phyloP scores from a whole-genome alignment of 2,888 invertebrate species.

The Autographa gamma region DNA sequence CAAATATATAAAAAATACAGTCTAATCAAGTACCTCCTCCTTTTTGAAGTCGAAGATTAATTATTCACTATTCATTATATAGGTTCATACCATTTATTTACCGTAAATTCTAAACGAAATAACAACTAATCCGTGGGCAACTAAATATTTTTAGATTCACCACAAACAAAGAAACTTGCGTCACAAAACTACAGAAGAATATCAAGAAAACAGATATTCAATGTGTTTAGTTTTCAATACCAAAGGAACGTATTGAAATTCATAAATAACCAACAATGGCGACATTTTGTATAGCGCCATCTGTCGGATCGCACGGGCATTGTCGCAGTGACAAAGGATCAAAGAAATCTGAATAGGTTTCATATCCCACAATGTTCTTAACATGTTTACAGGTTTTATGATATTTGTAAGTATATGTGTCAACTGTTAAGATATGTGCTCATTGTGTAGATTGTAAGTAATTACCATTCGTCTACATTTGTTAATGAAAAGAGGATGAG shows the following conservation, averaged over 20 bases:
- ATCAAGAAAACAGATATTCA: slow-evolving; percentile 19
- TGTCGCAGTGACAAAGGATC: slow-evolving; percentile 66
- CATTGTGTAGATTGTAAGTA: not conserved
- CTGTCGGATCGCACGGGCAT: slow-evolving; percentile 65
- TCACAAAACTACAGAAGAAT: slow-evolving; percentile 14
- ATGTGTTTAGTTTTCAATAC: slow-evolving; percentile 44
- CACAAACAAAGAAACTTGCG: not conserved
- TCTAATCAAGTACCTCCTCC: no score
- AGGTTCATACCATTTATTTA: not conserved
- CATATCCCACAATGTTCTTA: slow-evolving; percentile 44
- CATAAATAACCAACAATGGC: slow-evolving; percentile 70
- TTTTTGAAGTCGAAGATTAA: no score
- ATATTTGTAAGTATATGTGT: not conserved
- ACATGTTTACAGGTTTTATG: slow-evolving; percentile 20
- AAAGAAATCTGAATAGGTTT: slow-evolving; percentile 60
- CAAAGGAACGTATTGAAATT: slow-evolving; percentile 55
- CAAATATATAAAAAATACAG: no score
- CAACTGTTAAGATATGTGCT: not conserved
- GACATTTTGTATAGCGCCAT: slow-evolving; percentile 60
- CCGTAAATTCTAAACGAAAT: not conserved
- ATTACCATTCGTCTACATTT: no score
- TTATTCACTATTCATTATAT: no score
- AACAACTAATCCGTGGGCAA: not conserved
- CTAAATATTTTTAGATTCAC: not conserved
- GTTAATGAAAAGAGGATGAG: no score